These are phyloP conservation scores for Geotrupes spiniger DNA, from an alignment of 2,888 invertebrate species.

Conservation along the genomic window DNA sequence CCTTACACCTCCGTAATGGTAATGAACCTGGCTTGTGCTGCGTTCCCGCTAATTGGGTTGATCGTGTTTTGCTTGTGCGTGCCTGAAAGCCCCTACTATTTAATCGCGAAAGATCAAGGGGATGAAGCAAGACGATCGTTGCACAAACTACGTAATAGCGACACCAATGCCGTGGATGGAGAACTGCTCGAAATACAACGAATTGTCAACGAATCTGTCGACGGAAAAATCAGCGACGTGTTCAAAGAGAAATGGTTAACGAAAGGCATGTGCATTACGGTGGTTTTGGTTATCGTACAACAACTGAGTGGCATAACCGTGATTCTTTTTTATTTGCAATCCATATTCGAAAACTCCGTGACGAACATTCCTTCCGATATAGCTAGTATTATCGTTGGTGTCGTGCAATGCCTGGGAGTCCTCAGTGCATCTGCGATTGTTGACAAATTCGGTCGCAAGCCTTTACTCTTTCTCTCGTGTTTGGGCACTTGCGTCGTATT, in stretches of 20 bases:
- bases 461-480: constrained; percentile 68
- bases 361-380: constrained; percentile 58
- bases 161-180: constrained; percentile 58
- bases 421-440: constrained; percentile 71
- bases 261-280: constrained; percentile 71
- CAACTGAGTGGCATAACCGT: constrained; percentile 81
- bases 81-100: constrained; percentile 25
- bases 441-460: constrained; percentile 69
- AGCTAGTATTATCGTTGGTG: constrained; percentile 71
- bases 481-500: constrained; percentile 63
- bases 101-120: constrained; percentile 39
- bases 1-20: constrained; percentile 18
- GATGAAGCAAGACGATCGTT: constrained; percentile 59
- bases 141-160: constrained; percentile 65
- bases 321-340: constrained; percentile 73
- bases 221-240: constrained; percentile 48
- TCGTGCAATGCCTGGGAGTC: constrained; percentile 71
- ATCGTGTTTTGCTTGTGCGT: constrained; percentile 12
- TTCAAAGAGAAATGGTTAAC: constrained; percentile 65
- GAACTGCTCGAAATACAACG: constrained; percentile 59
- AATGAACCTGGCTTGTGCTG: constrained; percentile 14
- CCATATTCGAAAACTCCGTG: constrained; percentile 67
- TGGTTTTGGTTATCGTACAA: constrained; percentile 60
- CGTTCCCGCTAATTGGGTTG: constrained; percentile 15
- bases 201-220: constrained; percentile 50